Evolutionary conservation across 2,797 vertebrate genomes (phyloP), one percentile per base, ranked within the genome.

Genomic region (Thunnus albacares): DNA sequence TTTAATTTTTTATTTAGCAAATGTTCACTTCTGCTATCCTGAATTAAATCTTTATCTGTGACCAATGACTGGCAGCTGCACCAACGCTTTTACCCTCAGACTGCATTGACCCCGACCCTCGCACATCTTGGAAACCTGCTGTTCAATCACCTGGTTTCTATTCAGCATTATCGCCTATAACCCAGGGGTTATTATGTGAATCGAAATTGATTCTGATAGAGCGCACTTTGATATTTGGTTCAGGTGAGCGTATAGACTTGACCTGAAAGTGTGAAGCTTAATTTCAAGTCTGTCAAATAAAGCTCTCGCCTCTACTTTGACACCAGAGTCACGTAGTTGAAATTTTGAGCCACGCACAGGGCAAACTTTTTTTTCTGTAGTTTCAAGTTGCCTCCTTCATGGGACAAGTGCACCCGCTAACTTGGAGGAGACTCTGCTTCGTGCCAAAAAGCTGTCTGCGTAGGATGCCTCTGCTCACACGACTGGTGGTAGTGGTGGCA

Each of bases 361-460:
- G 78, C 62, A 78, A 88, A 79, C 69, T 87, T 90, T 81, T 28
- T 51, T 20, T 20, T n/a, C 12, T 74, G 24, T 78, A 64, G 77
- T 81, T 84, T 78, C 68, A 76, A 82, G 83, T 77, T 45, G 71
- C 76, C 82, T 79, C 67, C 71, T 88, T 79, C 72, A 33, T 43
- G 56, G 86, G 82, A 88, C 79, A 51, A 78, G 79, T 67, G 76
- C 75, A 65, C 87, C 77, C 26, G 62, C 77, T 71, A 87, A 88
- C 80, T 88, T 67, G 49, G 80, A 89, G 71, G 72, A 88, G 89
- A 87, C 81, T 69, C 49, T 13, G 77, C 77, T 89, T 75, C 55
- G 43, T 88, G 91, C 88, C 87, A 92, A 80, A 87, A 86, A 88
- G 58, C 87, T 90, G 92, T 87, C 89, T 17, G 41, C 26, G 51